These are phyloP conservation scores for Dione vanillae DNA, from an alignment of 2,888 invertebrate species.

Conservation along the genomic window DNA sequence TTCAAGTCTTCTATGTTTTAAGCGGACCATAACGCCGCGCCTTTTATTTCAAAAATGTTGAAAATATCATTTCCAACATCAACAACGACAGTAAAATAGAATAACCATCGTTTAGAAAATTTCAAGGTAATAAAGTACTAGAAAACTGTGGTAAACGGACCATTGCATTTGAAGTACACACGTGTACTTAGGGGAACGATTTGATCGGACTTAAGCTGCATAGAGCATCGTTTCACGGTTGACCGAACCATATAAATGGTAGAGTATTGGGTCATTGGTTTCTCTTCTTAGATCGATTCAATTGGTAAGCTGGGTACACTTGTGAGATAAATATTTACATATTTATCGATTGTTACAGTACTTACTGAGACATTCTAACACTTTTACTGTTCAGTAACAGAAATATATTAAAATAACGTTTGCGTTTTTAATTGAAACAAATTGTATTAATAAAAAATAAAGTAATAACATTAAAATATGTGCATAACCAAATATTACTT, in stretches of 20 bases:
- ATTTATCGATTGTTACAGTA: constrained; percentile 69
- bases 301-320: constrained; percentile 66
- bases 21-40: too few relatives aligned
- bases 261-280: constrained; percentile 67
- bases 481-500: too few relatives aligned
- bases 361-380: constrained; percentile 54
- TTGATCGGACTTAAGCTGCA: constrained; percentile 47
- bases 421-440: too few relatives aligned
- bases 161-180: neutral
- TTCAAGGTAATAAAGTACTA: neutral
- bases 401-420: too few relatives aligned
- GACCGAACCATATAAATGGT: constrained; percentile 50
- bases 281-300: constrained; percentile 68
- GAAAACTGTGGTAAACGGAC: neutral
- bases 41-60: too few relatives aligned
- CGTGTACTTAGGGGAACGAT: constrained; percentile 43
- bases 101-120: neutral
- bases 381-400: neutral
- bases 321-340: constrained; percentile 75
- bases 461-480: too few relatives aligned
- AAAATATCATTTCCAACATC: too few relatives aligned
- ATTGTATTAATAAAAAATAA: too few relatives aligned
- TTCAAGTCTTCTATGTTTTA: too few relatives aligned
- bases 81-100: too few relatives aligned
- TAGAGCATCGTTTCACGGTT: constrained; percentile 47